Conservation (phyloP, 2,888 invertebrate genomes). For the Oscheius sp. region DNA sequence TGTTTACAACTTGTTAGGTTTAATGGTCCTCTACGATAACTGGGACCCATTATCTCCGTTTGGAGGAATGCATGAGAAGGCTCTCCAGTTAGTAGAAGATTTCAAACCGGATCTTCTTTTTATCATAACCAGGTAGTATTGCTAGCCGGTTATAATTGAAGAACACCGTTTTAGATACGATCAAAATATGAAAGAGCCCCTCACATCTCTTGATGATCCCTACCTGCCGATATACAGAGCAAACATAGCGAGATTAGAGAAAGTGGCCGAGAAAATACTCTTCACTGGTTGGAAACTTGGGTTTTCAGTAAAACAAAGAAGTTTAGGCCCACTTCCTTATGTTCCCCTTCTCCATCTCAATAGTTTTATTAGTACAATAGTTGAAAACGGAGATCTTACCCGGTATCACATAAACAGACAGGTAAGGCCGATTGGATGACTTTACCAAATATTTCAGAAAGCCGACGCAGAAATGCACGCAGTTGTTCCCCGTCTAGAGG, state of each 20-base stretch:
- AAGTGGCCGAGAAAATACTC: background rate
- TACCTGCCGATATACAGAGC: background rate
- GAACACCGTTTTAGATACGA: background rate
- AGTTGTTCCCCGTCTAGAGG: background rate
- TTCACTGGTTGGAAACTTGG: background rate
- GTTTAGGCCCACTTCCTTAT: constrained; percentile 1
- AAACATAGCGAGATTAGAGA: constrained; percentile 1
- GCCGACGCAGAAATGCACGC: constrained; percentile 22
- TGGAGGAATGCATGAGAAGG: background rate
- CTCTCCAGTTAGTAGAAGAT: background rate
- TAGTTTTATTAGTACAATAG: constrained; percentile 2
- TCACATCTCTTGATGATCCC: background rate
- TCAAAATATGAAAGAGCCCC: background rate
- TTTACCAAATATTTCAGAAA: background rate
- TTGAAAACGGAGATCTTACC: background rate
- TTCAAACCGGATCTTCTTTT: constrained; percentile 10
- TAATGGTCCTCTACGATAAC: background rate
- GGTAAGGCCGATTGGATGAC: background rate
- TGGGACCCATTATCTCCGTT: background rate
- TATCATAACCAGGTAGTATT: background rate
- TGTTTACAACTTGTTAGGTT: background rate
- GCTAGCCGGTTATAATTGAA: background rate
- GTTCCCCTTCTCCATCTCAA: background rate
- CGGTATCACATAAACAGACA: background rate
- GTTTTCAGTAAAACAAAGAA: background rate